Evolutionary conservation across 2,888 invertebrate species (phyloP).

Genomic region (Aromia moschata): DNA sequence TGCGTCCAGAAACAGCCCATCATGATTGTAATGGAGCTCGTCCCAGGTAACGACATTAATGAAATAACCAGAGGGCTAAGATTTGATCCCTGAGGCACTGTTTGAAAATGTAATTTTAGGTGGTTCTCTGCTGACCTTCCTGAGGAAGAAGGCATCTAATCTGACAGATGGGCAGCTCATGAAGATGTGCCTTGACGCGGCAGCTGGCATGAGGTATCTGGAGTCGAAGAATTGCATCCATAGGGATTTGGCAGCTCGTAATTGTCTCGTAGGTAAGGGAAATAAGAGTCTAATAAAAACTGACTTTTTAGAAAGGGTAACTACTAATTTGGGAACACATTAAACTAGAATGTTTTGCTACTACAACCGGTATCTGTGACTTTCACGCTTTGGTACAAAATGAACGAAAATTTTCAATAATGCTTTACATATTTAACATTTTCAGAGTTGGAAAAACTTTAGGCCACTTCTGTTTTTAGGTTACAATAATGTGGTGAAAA

Average conservation of each 20-base stretch:
- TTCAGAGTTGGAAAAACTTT: too few relatives aligned
- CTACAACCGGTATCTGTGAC: too few relatives aligned
- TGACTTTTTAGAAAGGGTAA: too few relatives aligned
- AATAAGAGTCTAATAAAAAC: too few relatives aligned
- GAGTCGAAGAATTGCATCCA: slow-evolving; percentile 97
- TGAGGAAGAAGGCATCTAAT: slow-evolving; percentile 79
- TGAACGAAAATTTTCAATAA: too few relatives aligned
- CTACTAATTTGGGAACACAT: too few relatives aligned
- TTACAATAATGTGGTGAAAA: slow-evolving; percentile 89
- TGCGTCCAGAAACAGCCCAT: slow-evolving; percentile 98
- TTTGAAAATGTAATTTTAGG: slow-evolving; percentile 64
- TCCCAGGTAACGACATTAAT: slow-evolving; percentile 71
- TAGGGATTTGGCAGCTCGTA: slow-evolving; percentile 93
- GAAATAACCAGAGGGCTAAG: neutral
- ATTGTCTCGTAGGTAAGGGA: slow-evolving; percentile 84
- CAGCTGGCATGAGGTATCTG: slow-evolving; percentile 94
- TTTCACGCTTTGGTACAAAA: too few relatives aligned
- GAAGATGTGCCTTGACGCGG: slow-evolving; percentile 93
- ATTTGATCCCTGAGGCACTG: neutral
- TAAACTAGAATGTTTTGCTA: too few relatives aligned
- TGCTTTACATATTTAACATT: too few relatives aligned
- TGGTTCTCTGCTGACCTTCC: slow-evolving; percentile 88
- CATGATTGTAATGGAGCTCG: slow-evolving; percentile 99
- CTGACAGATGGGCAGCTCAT: slow-evolving; percentile 72
- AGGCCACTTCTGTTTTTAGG: too few relatives aligned